Conservation (phyloP, 1,140 invertebrate species). For the Lepidostoma basale region DNA sequence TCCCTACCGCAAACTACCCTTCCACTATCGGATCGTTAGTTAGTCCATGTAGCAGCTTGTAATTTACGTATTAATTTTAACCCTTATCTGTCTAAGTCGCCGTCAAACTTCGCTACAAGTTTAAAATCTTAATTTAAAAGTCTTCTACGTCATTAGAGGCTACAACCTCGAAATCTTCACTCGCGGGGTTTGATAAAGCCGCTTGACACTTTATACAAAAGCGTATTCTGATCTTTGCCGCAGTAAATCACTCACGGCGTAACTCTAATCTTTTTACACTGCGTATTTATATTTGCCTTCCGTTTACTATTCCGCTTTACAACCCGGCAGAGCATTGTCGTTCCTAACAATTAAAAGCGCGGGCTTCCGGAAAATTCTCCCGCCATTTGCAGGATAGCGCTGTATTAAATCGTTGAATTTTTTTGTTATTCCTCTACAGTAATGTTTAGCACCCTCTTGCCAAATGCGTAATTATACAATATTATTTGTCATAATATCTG, state of each 20-base stretch:
- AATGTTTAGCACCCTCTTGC: neutral
- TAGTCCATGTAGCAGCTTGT: neutral
- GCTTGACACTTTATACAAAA: neutral
- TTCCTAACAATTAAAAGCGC: slow-evolving; percentile 36
- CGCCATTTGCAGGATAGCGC: slow-evolving; percentile 24
- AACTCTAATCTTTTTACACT: too few relatives aligned
- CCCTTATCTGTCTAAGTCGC: neutral
- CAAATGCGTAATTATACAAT: too few relatives aligned
- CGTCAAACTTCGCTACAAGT: neutral
- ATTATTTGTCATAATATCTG: too few relatives aligned
- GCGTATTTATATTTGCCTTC: too few relatives aligned
- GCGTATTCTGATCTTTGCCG: too few relatives aligned
- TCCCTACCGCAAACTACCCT: neutral
- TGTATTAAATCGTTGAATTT: slow-evolving; percentile 42
- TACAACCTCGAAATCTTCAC: neutral
- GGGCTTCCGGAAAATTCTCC: slow-evolving; percentile 37
- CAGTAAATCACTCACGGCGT: too few relatives aligned
- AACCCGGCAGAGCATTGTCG: slow-evolving; percentile 4
- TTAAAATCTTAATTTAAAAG: slow-evolving; percentile 6
- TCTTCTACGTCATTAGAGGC: neutral
- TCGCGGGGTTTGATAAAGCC: neutral
- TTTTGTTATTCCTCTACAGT: slow-evolving; percentile 37
- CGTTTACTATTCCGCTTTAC: neutral
- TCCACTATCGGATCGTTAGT: neutral
- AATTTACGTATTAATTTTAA: slow-evolving; percentile 4